Percentiles rank a stretch among this genome's conserved stretches.
Evolutionary conservation across 2,797 vertebrate genomes (phyloP).

Genomic region (Vultur gryphus): DNA sequence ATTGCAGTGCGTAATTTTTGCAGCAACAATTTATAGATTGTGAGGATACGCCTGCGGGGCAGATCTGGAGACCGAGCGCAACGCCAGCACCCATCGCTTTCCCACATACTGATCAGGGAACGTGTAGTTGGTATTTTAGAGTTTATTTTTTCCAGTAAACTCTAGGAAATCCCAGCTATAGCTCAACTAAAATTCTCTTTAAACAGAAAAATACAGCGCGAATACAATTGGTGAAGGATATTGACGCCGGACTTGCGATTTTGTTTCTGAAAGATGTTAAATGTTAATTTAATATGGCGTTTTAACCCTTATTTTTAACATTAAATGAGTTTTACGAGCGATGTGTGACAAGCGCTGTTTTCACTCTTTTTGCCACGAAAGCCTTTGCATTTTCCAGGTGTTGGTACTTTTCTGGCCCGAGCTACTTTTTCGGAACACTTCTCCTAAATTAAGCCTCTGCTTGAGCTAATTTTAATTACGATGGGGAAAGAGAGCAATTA

Average conservation of each 20-base stretch:
- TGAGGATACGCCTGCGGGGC: neutral
- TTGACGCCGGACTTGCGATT: neutral
- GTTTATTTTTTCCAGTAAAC: neutral
- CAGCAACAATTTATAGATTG: neutral
- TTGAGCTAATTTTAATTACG: neutral
- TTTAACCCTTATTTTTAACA: neutral
- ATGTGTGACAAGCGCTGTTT: neutral
- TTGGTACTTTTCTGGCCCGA: neutral
- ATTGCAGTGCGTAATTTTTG: fast-evolving
- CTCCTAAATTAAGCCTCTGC: neutral
- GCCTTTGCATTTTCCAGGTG: neutral
- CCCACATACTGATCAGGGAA: fast-evolving
- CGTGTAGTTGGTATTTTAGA: fast-evolving
- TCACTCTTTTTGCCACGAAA: neutral
- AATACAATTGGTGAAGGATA: fast-evolving
- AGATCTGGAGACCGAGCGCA: fast-evolving
- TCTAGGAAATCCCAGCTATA: neutral
- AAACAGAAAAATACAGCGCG: fast-evolving
- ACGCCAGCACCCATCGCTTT: neutral
- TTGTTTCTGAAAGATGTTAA: neutral
- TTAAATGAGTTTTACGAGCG: neutral
- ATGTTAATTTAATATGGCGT: neutral
- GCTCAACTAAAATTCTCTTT: neutral
- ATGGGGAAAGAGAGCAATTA: neutral
- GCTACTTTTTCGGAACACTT: neutral